Evolutionary conservation across 2,888 invertebrate genomes (phyloP), one percentile per base, ranked within the genome.

Genomic region (Artemia sinica): DNA sequence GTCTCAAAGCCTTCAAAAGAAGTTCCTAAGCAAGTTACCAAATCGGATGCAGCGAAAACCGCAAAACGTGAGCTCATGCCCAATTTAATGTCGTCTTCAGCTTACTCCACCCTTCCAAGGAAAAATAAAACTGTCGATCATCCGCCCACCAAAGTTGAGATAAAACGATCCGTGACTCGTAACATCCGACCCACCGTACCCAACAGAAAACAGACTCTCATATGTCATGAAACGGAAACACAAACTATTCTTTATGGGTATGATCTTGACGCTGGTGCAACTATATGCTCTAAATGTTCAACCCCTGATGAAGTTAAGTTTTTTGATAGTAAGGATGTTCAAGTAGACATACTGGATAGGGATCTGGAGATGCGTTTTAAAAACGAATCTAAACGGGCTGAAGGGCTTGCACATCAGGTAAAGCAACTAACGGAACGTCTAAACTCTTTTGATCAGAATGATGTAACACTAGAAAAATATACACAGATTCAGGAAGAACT

Each of bases 231-330:
- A 58, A 58, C 58, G 1, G 58, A 58, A 18, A 58, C 58, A 9
- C 58, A 58, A 18, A 58, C 58, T 8, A 58, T 58, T 58, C 18
- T 58, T 14, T 58, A 58, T 18, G 58, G 58, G 58, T 58, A 14
- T 58, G 58, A 58, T 9, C 58, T 58, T n/a, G 58, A 58, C 58
- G 58, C 58, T 10, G 58, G 58, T 58, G 58, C 58, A 14, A 18
- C 58, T 18, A n/a, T 58, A n/a, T 58, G 58, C 1, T 8, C 58
- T 18, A 58, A 58, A 18, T 58, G 58, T 18, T 58, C 58, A 14
- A 58, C 58, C 14, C 58, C 58, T 18, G 58, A 58, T 58, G 58
- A 58, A 18, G 58, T 58, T n/a, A 58, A 58, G 18, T 14, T n/a
- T 18, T 58, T 58, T 18, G 58, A 58, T 58, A 58, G 14, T 8